A percentile compares a stretch with the other conserved stretches of the same genome.
Conservation (phyloP, 2,797 vertebrate genomes). For the Leptodactylus fallax region DNA sequence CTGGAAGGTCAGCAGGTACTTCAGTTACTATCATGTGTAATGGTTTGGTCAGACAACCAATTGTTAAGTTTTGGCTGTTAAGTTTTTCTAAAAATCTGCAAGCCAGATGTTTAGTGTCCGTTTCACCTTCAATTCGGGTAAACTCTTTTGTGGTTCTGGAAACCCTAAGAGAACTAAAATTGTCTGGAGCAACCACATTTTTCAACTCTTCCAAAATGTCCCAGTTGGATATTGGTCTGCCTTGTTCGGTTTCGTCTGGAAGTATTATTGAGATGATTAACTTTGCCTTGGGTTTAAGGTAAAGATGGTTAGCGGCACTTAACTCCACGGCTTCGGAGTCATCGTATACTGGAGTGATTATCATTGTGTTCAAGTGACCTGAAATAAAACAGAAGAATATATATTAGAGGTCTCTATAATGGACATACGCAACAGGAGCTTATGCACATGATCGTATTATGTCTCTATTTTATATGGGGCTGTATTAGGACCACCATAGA, state of each 20-base stretch:
- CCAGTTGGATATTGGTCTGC: conserved; percentile 72
- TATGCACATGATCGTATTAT: too few relatives aligned
- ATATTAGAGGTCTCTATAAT: too few relatives aligned
- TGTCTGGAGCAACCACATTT: conserved; percentile 72
- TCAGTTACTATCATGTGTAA: conserved; percentile 71
- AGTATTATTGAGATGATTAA: conserved; percentile 73
- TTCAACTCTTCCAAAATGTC: conserved; percentile 76
- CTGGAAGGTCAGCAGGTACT: conserved; percentile 55
- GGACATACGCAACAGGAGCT: too few relatives aligned
- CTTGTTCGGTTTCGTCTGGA: conserved; percentile 66
- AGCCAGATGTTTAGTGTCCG: conserved; percentile 71
- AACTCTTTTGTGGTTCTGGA: conserved; percentile 73
- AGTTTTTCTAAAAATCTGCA: conserved; percentile 72
- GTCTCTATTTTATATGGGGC: too few relatives aligned
- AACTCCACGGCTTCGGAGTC: conserved; percentile 75
- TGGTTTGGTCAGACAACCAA: conserved; percentile 70
- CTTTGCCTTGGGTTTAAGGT: conserved; percentile 75
- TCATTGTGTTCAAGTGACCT: conserved; percentile 69
- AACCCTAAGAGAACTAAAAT: conserved; percentile 73
- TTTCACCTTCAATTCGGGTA: conserved; percentile 74
- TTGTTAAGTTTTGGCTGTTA: conserved; percentile 71
- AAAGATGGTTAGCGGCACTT: conserved; percentile 72
- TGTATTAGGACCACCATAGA: too few relatives aligned
- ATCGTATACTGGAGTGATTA: conserved; percentile 73
- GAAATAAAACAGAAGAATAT: conserved; percentile 61